Conservation (phyloP, 2,888 invertebrate genomes). For the Bursaphelenchus okinawaensis region DNA sequence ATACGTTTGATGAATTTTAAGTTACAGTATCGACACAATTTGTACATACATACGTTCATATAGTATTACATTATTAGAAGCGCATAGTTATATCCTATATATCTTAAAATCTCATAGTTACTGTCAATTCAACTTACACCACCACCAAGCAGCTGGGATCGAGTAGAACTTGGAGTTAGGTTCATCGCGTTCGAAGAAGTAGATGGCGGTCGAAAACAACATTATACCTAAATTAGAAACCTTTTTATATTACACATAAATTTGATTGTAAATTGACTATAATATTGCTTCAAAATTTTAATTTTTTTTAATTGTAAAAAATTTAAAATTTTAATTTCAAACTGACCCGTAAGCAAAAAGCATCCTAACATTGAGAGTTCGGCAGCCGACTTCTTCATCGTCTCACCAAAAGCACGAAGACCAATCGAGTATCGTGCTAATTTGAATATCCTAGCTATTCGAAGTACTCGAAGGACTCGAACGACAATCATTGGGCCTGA, state of each 20-base stretch:
- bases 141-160: constrained; percentile 56
- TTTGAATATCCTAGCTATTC: constrained; percentile 54
- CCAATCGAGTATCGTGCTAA: constrained; percentile 45
- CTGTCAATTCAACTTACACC: constrained; percentile 39
- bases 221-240: constrained; percentile 43
- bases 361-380: constrained; percentile 55
- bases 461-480: constrained; percentile 47
- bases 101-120: neutral
- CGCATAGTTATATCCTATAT: neutral
- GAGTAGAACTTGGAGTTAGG: constrained; percentile 53
- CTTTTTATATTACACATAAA: too few relatives aligned
- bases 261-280: too few relatives aligned
- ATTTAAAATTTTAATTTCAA: too few relatives aligned
- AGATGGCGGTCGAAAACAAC: constrained; percentile 54
- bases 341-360: constrained; percentile 49
- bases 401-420: constrained; percentile 51
- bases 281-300: constrained; percentile 6
- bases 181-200: constrained; percentile 55
- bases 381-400: constrained; percentile 53
- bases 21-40: neutral
- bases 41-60: neutral
- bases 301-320: too few relatives aligned
- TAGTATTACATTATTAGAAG: neutral
- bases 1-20: too few relatives aligned
- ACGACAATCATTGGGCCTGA: constrained; percentile 54